Evolutionary conservation across 2,888 invertebrate genomes (phyloP).

Genomic region (Thalpophila matura): DNA sequence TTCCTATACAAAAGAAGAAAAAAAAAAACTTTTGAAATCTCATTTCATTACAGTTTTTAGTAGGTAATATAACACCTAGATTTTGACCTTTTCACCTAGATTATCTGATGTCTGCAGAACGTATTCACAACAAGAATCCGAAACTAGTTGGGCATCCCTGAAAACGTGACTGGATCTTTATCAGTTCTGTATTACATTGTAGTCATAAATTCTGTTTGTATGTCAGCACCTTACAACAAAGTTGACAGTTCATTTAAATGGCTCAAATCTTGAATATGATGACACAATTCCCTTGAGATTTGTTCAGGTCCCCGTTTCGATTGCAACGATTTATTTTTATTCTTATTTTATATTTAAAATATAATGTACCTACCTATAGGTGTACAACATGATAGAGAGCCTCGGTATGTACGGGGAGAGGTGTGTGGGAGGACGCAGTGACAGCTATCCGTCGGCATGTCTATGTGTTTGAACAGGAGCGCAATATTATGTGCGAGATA

Average conservation of each 20-base stretch:
- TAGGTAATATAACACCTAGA: too few relatives aligned
- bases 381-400: too few relatives aligned
- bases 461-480: too few relatives aligned
- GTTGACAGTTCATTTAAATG: constrained; percentile 17
- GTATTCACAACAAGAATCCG: constrained; percentile 14
- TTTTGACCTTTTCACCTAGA: not conserved
- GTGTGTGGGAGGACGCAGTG: too few relatives aligned
- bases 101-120: constrained; percentile 6
- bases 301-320: not conserved
- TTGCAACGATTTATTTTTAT: not conserved
- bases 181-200: not conserved
- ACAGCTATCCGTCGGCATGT: too few relatives aligned
- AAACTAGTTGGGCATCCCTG: constrained; percentile 18
- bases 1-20: too few relatives aligned
- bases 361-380: too few relatives aligned
- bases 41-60: too few relatives aligned
- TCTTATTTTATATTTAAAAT: too few relatives aligned
- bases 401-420: too few relatives aligned
- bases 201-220: constrained; percentile 24
- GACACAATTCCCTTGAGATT: not conserved
- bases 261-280: not conserved
- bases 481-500: too few relatives aligned
- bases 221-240: constrained; percentile 5
- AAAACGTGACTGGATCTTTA: constrained; percentile 39
- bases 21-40: too few relatives aligned